Base-by-base conservation (phyloP, 2,113 vertebrate species). In the Martes martes region DNA sequence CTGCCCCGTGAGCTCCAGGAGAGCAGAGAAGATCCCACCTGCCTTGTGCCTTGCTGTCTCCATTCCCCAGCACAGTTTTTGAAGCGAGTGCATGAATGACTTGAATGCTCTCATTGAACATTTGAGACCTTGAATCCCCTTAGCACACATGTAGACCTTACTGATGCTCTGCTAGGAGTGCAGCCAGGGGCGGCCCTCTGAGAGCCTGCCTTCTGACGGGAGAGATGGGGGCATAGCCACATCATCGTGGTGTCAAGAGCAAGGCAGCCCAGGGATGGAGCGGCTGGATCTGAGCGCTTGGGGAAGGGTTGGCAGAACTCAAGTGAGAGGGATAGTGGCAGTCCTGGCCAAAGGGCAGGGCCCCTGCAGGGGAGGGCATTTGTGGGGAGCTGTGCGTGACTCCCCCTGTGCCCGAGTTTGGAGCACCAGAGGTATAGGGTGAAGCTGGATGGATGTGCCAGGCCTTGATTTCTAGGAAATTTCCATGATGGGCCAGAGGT, bases 401-500 rank as follows among this genome's bases (percentile, higher is more conserved):
- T 8, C 13, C 73, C 39, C 3, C 71, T n/a, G 9, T 96, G 16
- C 52, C 57, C 4, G 2, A 3, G 6, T 79, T 84, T 61, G 88
- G 16, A 42, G 36, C 28, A 65, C 4, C 23, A 2, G 84, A 80
- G 36, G 89, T 28, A 47, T 9, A 23, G 71, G 47, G 80, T 45
- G n/a, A 55, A 88, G 19, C 63, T 93, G 16, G 15, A 26, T 71
- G 50, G 36, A 9, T 45, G 69, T 59, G 63, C 76, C 63, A 78
- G 65, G 57, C 85, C 42, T 63, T 36, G 73, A 73, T 86, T 96
- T 89, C 39, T 79, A 80, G 67, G 74, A 6, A 24, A 16, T 63
- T 42, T 42, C 1, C 14, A 0, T 73, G 24, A 24, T 50, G 55
- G 47, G 9, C 13, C 23, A 55, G 14, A 2, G n/a, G 33, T 18